These are phyloP conservation scores for Lasioglossum morio DNA, from an alignment of 2,888 invertebrate genomes.

Conservation along the genomic window DNA sequence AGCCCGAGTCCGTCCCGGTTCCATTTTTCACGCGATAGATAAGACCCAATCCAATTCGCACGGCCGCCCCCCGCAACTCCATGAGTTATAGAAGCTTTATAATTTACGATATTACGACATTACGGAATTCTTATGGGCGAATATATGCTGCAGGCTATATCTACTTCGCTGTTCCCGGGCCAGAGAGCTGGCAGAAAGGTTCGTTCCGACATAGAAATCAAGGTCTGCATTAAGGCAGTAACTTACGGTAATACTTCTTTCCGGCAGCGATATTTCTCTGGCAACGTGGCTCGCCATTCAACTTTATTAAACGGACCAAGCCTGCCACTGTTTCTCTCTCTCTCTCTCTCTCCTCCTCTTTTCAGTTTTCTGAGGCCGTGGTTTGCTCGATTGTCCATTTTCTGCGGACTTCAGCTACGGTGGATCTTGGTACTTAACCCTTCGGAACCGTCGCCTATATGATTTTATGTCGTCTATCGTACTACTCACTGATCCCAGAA, in stretches of 20 bases:
- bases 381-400: not conserved
- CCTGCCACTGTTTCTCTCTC: slow-evolving; percentile 9
- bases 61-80: not conserved
- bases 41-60: slow-evolving; percentile 17
- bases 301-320: slow-evolving; percentile 38
- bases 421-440: not conserved
- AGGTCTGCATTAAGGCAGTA: slow-evolving; percentile 48
- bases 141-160: slow-evolving; percentile 22
- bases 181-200: slow-evolving; percentile 11
- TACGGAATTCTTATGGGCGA: slow-evolving; percentile 57
- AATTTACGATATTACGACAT: slow-evolving; percentile 57
- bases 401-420: not conserved
- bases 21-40: slow-evolving; percentile 14
- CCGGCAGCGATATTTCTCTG: slow-evolving; percentile 45
- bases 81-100: slow-evolving; percentile 52
- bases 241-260: slow-evolving; percentile 50
- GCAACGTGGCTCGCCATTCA: slow-evolving; percentile 51
- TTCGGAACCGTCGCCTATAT: not conserved
- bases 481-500: too few species aligned
- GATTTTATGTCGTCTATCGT: too few species aligned
- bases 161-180: slow-evolving; percentile 34
- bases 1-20: not conserved
- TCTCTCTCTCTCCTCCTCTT: not conserved
- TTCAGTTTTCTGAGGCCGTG: not conserved
- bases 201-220: slow-evolving; percentile 39